Evolutionary conservation across 2,797 vertebrate genomes (phyloP).

Genomic region (Aplochiton taeniatus): DNA sequence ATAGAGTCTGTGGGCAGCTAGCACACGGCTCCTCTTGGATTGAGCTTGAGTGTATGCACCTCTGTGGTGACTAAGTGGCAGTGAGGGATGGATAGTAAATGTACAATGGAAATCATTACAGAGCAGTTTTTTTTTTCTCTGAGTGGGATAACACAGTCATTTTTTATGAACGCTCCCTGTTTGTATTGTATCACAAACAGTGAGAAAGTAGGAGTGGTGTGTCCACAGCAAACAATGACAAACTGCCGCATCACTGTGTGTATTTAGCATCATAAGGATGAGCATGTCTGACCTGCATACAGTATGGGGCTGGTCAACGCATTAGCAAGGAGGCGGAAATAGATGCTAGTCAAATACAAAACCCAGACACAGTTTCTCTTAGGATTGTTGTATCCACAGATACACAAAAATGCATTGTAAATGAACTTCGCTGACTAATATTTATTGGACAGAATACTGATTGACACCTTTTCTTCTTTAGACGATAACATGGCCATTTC

Average conservation of each 20-base stretch:
- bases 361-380: neutral
- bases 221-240: conserved; percentile 55
- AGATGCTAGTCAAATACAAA: neutral
- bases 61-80: conserved; percentile 9
- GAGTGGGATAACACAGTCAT: conserved; percentile 59
- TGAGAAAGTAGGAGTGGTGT: conserved; percentile 43
- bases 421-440: too few species aligned
- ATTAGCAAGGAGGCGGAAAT: neutral
- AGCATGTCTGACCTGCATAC: conserved; percentile 21
- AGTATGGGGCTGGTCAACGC: neutral
- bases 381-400: too few species aligned
- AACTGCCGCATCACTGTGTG: conserved; percentile 32
- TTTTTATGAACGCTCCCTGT: conserved; percentile 67
- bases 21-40: neutral
- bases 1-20: conserved; percentile 17
- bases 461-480: too few species aligned
- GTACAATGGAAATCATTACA: conserved; percentile 64
- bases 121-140: conserved; percentile 55
- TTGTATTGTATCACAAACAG: conserved; percentile 67
- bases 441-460: too few species aligned
- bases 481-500: too few species aligned
- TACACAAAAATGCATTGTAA: too few species aligned
- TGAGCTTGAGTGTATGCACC: conserved; percentile 21
- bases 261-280: conserved; percentile 32
- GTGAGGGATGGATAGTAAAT: conserved; percentile 32